phyloP scores from a whole-genome alignment of 2,113 vertebrate species.

The Columbina picui region DNA sequence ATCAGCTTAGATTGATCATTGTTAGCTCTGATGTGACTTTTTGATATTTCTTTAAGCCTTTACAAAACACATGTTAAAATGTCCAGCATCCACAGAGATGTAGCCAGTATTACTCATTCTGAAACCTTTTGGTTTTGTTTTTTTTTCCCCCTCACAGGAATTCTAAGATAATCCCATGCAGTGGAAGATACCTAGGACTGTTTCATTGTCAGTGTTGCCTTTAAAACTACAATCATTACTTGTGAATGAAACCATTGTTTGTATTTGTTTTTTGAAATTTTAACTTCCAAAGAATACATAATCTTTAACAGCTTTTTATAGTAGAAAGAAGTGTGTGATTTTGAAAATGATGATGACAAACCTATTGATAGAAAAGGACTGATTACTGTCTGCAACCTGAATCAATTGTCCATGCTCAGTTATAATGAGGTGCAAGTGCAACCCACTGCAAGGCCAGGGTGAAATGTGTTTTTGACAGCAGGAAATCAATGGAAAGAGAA shows the following conservation, averaged over 20 bases:
- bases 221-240: not conserved
- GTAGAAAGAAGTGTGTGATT: not conserved
- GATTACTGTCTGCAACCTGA: not conserved
- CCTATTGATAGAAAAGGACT: not conserved
- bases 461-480: not conserved
- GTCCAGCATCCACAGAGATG: not conserved
- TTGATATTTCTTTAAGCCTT: not conserved
- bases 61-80: not conserved
- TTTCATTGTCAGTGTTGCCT: not conserved
- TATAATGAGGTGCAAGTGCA: not conserved
- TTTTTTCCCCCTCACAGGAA: not conserved
- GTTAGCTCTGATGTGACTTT: not conserved
- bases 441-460: not conserved
- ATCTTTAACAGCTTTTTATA: not conserved
- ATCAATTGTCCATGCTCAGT: not conserved
- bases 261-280: not conserved
- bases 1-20: not conserved
- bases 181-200: not conserved
- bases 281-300: not conserved
- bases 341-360: not conserved
- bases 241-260: not conserved
- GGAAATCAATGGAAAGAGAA: not conserved
- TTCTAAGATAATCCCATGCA: not conserved
- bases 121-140: not conserved
- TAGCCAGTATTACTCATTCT: not conserved